Evolutionary conservation across 2,113 vertebrate species (phyloP), one percentile per base, ranked within the genome.

Genomic region (Procapra przewalskii): DNA sequence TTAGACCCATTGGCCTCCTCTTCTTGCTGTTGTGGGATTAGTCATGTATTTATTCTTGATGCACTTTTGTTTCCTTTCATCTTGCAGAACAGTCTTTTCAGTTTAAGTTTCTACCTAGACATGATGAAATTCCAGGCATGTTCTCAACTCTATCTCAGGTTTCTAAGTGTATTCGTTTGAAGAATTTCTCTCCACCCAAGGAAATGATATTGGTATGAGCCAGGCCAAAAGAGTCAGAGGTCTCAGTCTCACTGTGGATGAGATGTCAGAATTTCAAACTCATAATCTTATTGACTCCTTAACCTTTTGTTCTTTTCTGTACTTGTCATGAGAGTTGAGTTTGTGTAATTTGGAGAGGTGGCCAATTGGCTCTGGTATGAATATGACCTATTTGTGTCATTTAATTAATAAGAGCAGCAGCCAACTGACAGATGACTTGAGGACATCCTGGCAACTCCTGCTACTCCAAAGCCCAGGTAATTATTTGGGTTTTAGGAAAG

Each of bases 141-240:
- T 96, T 67, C 95, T 93, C 83, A 94, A 92, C 97, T 97, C 95
- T 43, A 59, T 93, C 85, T 79, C 62, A 59, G 90, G 79, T 94
- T 97, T 98, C 95, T 93, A 97, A 96, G 94, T 97, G 67, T 83
- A 91, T 98, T 89, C 91, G 86, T 84, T 75, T 91, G 95, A 97
- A 96, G 90, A 96, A 93, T 96, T 97, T 59, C 59, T 96, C 86
- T 36, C 94, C 31, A 50, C 95, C 82, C 19, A 31, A 75, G 45
- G 54, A 96, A 97, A 95, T 57, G 25, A 59, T 96, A 87, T 50
- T 83, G 91, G 88, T 77, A 82, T 80, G 60, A 95, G 88, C 14
- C 21, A 16, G 36, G 57, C 57, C 6, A 25, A 43, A 40, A 17
- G 36, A 84, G 71, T 84, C 75, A 40, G 90, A 97, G 48, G 82